A percentile compares a stretch with the other conserved stretches of the same genome.
Evolutionary conservation across 2,113 vertebrate species (phyloP).

Genomic region (Rhinoptilus africanus): DNA sequence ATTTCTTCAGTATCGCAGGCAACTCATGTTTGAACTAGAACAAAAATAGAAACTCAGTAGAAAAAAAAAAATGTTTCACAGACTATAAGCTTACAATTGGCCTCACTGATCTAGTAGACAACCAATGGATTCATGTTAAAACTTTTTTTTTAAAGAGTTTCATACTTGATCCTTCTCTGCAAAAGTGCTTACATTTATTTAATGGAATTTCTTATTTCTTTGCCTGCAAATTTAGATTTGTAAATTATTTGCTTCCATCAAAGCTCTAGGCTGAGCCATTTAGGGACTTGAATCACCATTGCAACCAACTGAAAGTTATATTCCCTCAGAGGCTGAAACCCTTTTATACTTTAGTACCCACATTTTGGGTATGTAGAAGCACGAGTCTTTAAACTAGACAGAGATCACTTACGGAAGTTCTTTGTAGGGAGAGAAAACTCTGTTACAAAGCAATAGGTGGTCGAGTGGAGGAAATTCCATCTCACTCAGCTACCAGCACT

Average conservation of each 20-base stretch:
- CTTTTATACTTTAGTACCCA: neutral
- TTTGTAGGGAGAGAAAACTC: neutral
- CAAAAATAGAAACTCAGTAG: neutral
- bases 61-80: neutral
- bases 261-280: neutral
- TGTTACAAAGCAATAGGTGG: neutral
- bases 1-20: neutral
- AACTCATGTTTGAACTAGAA: neutral
- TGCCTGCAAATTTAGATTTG: neutral
- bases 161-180: neutral
- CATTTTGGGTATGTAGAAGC: neutral
- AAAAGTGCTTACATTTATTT: neutral
- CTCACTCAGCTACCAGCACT: neutral
- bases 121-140: neutral
- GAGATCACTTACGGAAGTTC: neutral
- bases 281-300: neutral
- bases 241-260: neutral
- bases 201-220: neutral
- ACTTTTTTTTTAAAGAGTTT: neutral
- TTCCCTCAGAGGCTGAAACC: neutral
- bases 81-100: neutral
- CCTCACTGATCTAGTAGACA: neutral
- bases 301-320: neutral
- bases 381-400: neutral
- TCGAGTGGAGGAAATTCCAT: neutral